Evolutionary conservation across 2,797 vertebrate species (phyloP).

Genomic region (Atherinosoma microstoma): DNA sequence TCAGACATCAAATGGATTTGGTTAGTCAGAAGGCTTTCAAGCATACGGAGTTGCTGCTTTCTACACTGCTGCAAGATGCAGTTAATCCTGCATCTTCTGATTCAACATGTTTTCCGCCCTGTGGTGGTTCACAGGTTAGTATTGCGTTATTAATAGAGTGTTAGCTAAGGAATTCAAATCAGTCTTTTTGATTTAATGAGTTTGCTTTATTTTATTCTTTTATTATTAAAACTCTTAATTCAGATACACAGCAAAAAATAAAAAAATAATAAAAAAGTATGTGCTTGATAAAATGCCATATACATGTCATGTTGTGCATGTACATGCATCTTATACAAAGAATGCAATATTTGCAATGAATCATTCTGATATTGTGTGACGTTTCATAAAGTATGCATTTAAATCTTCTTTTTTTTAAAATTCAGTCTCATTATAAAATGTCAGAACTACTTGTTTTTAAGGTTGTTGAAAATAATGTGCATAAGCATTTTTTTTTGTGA

Average conservation of each 20-base stretch:
- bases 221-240: constrained; percentile 57
- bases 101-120: constrained; percentile 14
- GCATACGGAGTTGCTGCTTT: constrained; percentile 7
- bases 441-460: constrained; percentile 14
- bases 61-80: constrained; percentile 1
- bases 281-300: constrained; percentile 55
- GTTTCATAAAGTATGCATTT: constrained; percentile 14
- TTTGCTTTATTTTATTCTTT: constrained; percentile 77
- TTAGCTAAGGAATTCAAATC: constrained; percentile 81
- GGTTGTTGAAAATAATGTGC: constrained; percentile 35
- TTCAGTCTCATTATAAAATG: constrained; percentile 13
- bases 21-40: constrained; percentile 31
- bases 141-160: constrained; percentile 38
- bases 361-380: constrained; percentile 12
- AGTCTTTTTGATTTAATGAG: constrained; percentile 71
- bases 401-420: constrained; percentile 8
- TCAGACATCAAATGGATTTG: constrained; percentile 3
- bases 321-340: constrained; percentile 51
- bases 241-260: constrained; percentile 56
- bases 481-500: constrained; percentile 52
- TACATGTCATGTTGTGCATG: constrained; percentile 55
- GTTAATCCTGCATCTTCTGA: constrained; percentile 15
- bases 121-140: constrained; percentile 66
- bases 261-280: constrained; percentile 29
- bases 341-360: constrained; percentile 38